Evolutionary conservation across 2,888 invertebrate genomes (phyloP).

Genomic region (Sepiola atlantica): DNA sequence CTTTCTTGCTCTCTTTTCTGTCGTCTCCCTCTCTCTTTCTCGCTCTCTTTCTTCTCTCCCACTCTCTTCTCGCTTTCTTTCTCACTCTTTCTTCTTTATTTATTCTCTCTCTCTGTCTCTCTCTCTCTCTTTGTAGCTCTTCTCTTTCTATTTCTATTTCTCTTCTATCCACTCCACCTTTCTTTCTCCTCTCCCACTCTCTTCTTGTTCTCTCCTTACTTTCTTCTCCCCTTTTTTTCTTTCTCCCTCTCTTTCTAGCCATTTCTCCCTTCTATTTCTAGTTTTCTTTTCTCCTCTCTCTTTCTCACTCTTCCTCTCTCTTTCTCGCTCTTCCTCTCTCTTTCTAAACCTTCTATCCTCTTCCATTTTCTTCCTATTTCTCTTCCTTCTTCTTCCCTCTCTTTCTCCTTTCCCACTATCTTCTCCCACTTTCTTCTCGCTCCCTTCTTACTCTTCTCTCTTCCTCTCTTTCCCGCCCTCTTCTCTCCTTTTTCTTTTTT

Average conservation of each 20-base stretch:
- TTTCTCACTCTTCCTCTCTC: not conserved
- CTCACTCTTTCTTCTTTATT: too few relatives aligned
- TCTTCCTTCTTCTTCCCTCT: not conserved
- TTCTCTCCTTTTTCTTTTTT: slow-evolving; percentile 24
- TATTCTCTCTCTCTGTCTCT: too few relatives aligned
- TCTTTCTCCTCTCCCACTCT: too few relatives aligned
- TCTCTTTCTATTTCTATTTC: too few relatives aligned
- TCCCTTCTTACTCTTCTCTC: not conserved
- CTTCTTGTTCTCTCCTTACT: not conserved
- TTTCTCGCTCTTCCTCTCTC: not conserved
- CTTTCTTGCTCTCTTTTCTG: too few relatives aligned
- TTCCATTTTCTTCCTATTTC: not conserved
- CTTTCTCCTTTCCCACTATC: not conserved
- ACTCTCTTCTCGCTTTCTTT: too few relatives aligned
- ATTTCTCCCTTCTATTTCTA: slow-evolving; percentile 25
- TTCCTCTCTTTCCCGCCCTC: not conserved
- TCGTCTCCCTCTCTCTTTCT: too few relatives aligned
- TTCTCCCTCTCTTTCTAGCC: slow-evolving; percentile 47
- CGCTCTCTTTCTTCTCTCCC: too few relatives aligned
- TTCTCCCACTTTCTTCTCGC: not conserved
- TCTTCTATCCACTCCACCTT: too few relatives aligned
- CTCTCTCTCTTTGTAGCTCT: too few relatives aligned
- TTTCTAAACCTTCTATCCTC: not conserved
- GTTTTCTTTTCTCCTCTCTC: not conserved
- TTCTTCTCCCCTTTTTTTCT: slow-evolving; percentile 37